Conservation (phyloP, 2,888 invertebrate genomes). For the Caradrina clavipalpis region DNA sequence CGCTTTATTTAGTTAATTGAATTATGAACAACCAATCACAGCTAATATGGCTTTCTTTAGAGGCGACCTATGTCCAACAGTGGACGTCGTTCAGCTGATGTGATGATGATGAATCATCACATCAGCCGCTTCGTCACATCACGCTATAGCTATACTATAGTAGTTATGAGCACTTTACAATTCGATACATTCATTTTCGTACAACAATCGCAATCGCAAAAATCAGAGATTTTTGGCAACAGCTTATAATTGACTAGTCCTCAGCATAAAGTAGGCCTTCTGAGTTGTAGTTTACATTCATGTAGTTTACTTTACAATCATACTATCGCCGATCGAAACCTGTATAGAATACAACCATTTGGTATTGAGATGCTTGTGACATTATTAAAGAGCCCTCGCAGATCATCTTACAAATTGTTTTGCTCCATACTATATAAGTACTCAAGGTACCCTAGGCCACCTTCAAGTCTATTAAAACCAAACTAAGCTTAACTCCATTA, state of each 20-base stretch:
- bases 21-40: no score
- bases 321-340: constrained; percentile 50
- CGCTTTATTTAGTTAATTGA: no score
- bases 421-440: neutral
- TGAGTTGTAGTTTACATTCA: neutral
- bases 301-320: constrained; percentile 30
- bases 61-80: no score
- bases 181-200: no score
- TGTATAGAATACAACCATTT: constrained; percentile 54
- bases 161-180: no score
- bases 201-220: no score
- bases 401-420: neutral
- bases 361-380: constrained; percentile 46
- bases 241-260: neutral
- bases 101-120: no score
- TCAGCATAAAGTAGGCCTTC: constrained; percentile 20
- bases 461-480: neutral
- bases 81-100: no score
- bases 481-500: constrained; percentile 25
- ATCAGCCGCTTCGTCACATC: no score
- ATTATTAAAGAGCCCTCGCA: neutral
- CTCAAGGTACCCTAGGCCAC: neutral
- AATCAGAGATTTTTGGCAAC: neutral
- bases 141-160: no score
- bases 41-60: no score